These are phyloP conservation scores for Meiosimyza decipiens DNA, from an alignment of 2,888 invertebrate species.

Conservation along the genomic window DNA sequence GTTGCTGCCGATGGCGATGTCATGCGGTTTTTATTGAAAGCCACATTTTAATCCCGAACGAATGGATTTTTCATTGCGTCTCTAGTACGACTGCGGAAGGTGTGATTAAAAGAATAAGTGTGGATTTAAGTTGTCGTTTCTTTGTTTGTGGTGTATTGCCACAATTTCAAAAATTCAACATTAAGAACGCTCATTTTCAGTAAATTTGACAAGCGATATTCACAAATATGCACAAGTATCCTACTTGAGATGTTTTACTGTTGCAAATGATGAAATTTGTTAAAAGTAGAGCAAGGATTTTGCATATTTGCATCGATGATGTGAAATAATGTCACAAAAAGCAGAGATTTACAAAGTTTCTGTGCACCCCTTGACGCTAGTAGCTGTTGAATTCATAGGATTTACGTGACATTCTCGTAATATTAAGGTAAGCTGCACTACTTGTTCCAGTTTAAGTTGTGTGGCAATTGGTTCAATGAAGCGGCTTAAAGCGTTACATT, in stretches of 20 bases:
- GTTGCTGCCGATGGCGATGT: background rate
- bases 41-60: background rate
- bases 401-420: background rate
- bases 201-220: background rate
- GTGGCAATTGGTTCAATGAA: constrained; percentile 11
- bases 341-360: background rate
- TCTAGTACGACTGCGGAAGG: background rate
- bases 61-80: too few species aligned
- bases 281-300: constrained; percentile 8
- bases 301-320: too few species aligned
- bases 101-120: constrained; percentile 4
- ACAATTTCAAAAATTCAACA: too few species aligned
- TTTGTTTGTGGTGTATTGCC: too few species aligned
- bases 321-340: too few species aligned
- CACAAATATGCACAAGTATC: background rate
- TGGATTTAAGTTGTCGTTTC: too few species aligned
- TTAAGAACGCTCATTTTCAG: background rate
- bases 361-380: background rate
- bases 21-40: constrained; percentile 16
- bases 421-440: background rate
- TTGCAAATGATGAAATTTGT: background rate
- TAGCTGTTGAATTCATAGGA: background rate
- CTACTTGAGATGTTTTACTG: constrained; percentile 6
- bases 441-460: constrained; percentile 8
- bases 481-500: constrained; percentile 1